Evolutionary conservation across 1,140 invertebrate genomes (phyloP).

Genomic region (Drosophila insularis): DNA sequence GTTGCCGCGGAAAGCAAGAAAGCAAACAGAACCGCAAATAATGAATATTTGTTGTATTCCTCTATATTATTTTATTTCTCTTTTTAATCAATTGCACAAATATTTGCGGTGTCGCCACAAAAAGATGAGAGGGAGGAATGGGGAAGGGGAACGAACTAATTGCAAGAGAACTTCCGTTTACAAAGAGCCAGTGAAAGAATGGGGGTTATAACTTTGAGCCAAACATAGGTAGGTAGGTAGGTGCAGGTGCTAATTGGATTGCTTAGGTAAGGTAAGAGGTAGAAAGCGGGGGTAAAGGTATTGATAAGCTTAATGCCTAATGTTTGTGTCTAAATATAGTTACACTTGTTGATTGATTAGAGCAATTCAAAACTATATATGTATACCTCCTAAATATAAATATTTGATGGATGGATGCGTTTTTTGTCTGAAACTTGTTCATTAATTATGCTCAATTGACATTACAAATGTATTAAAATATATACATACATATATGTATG

Average conservation of each 20-base stretch:
- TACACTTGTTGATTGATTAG: slow-evolving; percentile 49
- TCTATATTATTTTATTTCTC: neutral
- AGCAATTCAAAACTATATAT: slow-evolving; percentile 14
- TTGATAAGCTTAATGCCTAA: slow-evolving; percentile 7
- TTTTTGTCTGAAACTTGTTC: neutral
- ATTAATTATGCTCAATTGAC: neutral
- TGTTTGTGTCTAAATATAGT: slow-evolving; percentile 50
- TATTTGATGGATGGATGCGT: slow-evolving; percentile 39
- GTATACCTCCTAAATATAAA: slow-evolving; percentile 10
- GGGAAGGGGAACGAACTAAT: neutral
- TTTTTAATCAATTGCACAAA: slow-evolving; percentile 72
- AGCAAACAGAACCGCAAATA: slow-evolving; percentile 6
- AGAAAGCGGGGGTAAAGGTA: slow-evolving; percentile 22
- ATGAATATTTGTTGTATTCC: slow-evolving; percentile 1
- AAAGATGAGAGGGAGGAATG: neutral
- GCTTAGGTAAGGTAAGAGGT: neutral
- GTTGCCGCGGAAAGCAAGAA: slow-evolving; percentile 36
- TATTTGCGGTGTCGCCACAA: slow-evolving; percentile 48
- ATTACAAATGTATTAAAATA: neutral
- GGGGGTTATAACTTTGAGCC: slow-evolving; percentile 14
- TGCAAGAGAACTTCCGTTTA: slow-evolving; percentile 21
- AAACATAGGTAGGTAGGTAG: neutral
- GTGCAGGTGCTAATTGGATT: slow-evolving; percentile 8
- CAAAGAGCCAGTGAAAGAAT: slow-evolving; percentile 12
- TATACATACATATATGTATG: too few relatives aligned